phyloP scores from a whole-genome alignment of 2,113 vertebrate species.

The Pteruthius melanotis region DNA sequence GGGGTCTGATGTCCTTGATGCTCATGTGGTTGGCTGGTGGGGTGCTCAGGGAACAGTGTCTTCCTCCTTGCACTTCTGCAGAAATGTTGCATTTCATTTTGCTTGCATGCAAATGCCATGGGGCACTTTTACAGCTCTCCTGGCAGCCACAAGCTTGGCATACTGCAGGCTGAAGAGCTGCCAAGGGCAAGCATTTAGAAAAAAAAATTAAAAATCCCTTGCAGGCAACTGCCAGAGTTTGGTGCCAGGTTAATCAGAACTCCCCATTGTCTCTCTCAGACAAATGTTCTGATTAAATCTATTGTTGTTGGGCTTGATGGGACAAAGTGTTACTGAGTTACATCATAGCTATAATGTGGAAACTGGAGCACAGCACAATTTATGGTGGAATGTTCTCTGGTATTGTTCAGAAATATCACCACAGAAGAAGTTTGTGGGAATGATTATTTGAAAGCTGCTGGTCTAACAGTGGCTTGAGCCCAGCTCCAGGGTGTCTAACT shows the following conservation, averaged over 20 bases:
- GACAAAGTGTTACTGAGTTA: constrained; percentile 65
- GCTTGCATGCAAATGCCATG: neutral
- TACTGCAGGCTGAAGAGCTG: neutral
- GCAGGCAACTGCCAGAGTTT: constrained; percentile 4
- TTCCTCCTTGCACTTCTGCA: neutral
- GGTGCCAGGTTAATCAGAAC: constrained; percentile 61
- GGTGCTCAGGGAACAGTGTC: neutral
- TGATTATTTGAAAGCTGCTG: constrained; percentile 46
- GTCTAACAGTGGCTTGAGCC: constrained; percentile 11
- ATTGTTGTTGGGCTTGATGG: constrained; percentile 59
- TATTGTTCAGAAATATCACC: constrained; percentile 58
- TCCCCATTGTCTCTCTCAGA: constrained; percentile 39
- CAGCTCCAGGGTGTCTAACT: constrained; percentile 10
- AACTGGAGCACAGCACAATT: constrained; percentile 52
- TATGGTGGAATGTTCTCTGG: constrained; percentile 55
- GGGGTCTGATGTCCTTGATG: neutral
- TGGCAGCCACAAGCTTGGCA: constrained; percentile 2
- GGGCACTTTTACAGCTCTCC: neutral
- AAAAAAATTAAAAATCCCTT: neutral
- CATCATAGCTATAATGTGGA: constrained; percentile 58
- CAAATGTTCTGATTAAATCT: constrained; percentile 43
- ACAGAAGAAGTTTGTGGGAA: constrained; percentile 53
- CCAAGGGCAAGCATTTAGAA: constrained; percentile 17
- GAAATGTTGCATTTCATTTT: neutral
- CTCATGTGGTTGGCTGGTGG: neutral